A percentile compares a stretch with the other conserved stretches of the same genome.
Conservation (phyloP, 92 coral and sea anemone genomes). For the Pocillopora meandrina region DNA sequence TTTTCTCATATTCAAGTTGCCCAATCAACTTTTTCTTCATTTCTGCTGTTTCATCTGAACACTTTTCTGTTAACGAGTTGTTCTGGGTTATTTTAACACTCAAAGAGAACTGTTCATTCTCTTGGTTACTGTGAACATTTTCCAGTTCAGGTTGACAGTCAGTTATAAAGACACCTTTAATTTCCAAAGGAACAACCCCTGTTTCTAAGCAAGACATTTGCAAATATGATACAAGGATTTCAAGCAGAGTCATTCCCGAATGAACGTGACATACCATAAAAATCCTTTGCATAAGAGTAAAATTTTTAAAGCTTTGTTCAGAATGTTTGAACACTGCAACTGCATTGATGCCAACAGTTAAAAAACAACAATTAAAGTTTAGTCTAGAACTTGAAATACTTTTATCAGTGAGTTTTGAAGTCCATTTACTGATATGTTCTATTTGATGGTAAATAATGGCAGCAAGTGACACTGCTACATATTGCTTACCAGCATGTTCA, state of each 20-base stretch:
- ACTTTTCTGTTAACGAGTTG: neutral
- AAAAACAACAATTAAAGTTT: neutral
- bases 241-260: neutral
- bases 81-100: neutral
- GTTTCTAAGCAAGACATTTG: neutral
- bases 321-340: neutral
- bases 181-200: neutral
- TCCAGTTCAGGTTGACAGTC: neutral
- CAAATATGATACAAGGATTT: neutral
- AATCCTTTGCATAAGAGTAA: constrained; percentile 14
- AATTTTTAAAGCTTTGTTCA: constrained; percentile 16
- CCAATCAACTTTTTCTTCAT: too few species aligned
- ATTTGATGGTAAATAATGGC: too few species aligned
- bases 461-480: too few species aligned
- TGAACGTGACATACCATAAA: constrained; percentile 8
- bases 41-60: too few species aligned
- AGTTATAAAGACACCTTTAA: neutral
- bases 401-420: neutral
- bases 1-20: too few species aligned
- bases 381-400: neutral
- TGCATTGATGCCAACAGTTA: constrained; percentile 12
- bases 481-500: too few species aligned
- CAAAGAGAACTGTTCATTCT: neutral
- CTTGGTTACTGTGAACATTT: neutral
- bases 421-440: too few species aligned